These are phyloP conservation scores for Platygyra sinensis DNA, from an alignment of 64 coral and sea anemone genomes.

Conservation along the genomic window DNA sequence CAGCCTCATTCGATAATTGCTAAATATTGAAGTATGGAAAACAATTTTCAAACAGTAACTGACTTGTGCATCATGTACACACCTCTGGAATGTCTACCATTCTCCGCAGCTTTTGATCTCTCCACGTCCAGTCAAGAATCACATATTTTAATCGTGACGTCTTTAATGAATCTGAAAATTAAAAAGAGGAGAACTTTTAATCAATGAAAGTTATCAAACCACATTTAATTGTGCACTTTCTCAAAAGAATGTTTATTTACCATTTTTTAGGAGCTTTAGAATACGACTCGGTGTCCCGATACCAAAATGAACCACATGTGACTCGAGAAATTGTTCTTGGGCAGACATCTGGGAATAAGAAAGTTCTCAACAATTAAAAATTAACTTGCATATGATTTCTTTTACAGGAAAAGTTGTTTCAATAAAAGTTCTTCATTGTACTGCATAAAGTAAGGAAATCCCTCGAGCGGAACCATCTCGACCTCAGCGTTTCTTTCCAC, in stretches of 20 bases:
- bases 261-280: slow-evolving; percentile 78
- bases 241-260: slow-evolving; percentile 13
- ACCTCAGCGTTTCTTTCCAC: too few species aligned
- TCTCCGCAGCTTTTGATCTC: slow-evolving; percentile 85
- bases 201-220: not conserved
- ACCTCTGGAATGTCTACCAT: slow-evolving; percentile 95
- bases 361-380: not conserved
- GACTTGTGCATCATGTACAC: not conserved
- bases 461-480: too few species aligned
- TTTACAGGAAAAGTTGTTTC: too few species aligned
- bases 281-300: slow-evolving; percentile 94
- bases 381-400: too few species aligned
- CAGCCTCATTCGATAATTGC: too few species aligned
- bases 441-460: too few species aligned
- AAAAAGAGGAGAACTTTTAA: not conserved
- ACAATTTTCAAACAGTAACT: not conserved
- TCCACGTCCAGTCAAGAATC: slow-evolving; percentile 95
- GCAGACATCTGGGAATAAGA: slow-evolving; percentile 66
- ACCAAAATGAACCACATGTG: slow-evolving; percentile 89
- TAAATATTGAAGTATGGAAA: too few species aligned
- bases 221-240: not conserved
- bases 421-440: too few species aligned
- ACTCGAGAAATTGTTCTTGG: slow-evolving; percentile 78
- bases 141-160: slow-evolving; percentile 73
- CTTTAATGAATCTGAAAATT: slow-evolving; percentile 66